phyloP scores from a whole-genome alignment of 2,888 invertebrate species.

The Drosophila eohydei region DNA sequence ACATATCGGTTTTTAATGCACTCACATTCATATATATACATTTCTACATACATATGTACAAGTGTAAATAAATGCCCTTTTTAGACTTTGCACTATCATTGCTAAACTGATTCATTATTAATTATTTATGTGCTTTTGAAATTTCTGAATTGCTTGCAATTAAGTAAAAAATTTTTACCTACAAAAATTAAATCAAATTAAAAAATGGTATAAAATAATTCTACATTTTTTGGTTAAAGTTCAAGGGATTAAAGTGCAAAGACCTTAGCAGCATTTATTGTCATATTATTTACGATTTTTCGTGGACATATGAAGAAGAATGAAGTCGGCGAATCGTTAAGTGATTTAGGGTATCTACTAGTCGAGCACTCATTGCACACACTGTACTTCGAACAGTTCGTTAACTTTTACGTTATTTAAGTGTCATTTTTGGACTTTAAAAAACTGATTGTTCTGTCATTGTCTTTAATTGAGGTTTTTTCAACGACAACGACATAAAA shows the following conservation, averaged over 20 bases:
- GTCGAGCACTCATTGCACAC: background rate
- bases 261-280: background rate
- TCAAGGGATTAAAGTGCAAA: background rate
- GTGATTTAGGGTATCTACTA: background rate
- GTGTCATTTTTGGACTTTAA: conserved; percentile 20
- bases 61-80: conserved; percentile 8
- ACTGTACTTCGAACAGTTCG: conserved; percentile 40
- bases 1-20: conserved; percentile 7
- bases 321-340: background rate
- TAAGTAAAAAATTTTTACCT: background rate
- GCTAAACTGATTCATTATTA: background rate
- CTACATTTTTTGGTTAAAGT: background rate
- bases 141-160: background rate
- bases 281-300: background rate
- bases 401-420: conserved; percentile 43
- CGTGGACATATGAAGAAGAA: background rate
- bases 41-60: background rate
- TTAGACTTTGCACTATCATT: conserved; percentile 5
- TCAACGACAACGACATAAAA: conserved; percentile 47
- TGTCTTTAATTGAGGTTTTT: conserved; percentile 42
- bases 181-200: background rate
- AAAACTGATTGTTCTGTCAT: conserved; percentile 45
- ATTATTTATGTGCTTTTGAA: background rate
- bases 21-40: background rate
- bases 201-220: background rate